These are phyloP conservation scores for Halcyon badia DNA, from an alignment of 2,797 vertebrate genomes.

Conservation along the genomic window DNA sequence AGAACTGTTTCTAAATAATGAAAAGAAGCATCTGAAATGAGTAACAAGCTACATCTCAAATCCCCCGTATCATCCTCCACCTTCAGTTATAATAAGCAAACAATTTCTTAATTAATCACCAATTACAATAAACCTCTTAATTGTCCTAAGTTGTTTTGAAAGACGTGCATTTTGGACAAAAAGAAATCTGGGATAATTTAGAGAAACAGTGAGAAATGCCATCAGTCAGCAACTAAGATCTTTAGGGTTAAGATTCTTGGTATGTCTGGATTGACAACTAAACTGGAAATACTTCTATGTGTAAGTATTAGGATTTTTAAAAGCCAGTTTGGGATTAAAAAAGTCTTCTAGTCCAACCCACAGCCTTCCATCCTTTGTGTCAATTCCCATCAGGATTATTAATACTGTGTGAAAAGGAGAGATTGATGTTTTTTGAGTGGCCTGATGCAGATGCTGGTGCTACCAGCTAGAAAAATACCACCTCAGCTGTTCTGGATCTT, in stretches of 20 bases:
- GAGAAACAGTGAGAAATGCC: not conserved
- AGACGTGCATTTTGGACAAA: not conserved
- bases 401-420: not conserved
- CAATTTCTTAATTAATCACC: not conserved
- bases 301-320: not conserved
- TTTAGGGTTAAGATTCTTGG: not conserved
- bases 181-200: not conserved
- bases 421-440: not conserved
- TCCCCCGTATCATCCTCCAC: not conserved
- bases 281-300: not conserved
- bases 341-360: not conserved
- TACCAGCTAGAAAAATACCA: not conserved
- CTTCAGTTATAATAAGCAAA: not conserved
- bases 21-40: not conserved
- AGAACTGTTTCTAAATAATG: constrained; percentile 3
- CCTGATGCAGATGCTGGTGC: too few relatives aligned
- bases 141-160: not conserved
- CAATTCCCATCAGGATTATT: not conserved
- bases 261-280: not conserved
- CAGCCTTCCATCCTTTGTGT: not conserved
- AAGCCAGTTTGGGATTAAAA: not conserved
- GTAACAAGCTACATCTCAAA: not conserved
- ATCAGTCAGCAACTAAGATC: not conserved
- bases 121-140: not conserved
- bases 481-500: not conserved